These are phyloP conservation scores for Diacarnus erythraeanus DNA, from an alignment of 37 sponge, comb jelly and placozoan species.

Conservation along the genomic window DNA sequence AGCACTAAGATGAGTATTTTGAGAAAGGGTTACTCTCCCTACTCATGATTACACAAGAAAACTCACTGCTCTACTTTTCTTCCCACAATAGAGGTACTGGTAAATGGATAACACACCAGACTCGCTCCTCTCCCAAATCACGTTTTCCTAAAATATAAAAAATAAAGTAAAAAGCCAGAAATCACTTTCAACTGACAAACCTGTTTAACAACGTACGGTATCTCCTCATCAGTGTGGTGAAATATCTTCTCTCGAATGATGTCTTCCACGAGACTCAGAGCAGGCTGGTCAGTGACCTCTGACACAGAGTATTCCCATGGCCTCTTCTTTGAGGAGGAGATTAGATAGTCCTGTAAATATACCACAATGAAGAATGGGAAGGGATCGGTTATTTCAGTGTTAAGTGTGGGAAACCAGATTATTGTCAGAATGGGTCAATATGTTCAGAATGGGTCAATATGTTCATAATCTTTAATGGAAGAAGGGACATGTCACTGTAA, in stretches of 20 bases:
- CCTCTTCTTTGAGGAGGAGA: constrained; percentile 29
- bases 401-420: too few relatives aligned
- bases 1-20: too few relatives aligned
- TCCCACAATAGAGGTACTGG: constrained; percentile 59
- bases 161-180: not conserved
- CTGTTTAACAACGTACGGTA: constrained; percentile 77
- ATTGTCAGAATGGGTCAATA: too few relatives aligned
- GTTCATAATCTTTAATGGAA: too few relatives aligned
- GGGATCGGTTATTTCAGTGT: too few relatives aligned
- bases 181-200: constrained; percentile 25
- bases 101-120: constrained; percentile 34
- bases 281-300: constrained; percentile 20
- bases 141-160: constrained; percentile 31
- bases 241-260: constrained; percentile 77
- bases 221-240: constrained; percentile 58
- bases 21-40: too few relatives aligned
- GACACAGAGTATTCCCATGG: constrained; percentile 54
- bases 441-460: too few relatives aligned
- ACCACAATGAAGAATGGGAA: too few relatives aligned
- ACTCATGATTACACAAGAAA: not conserved
- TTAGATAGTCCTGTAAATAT: constrained; percentile 67
- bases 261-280: constrained; percentile 55
- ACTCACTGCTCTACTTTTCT: constrained; percentile 59
- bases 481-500: too few relatives aligned
- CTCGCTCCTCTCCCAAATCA: constrained; percentile 59